Percentiles rank a stretch among this genome's conserved stretches.
These are phyloP conservation scores for Virgularia gustaviana DNA, from an alignment of 92 coral and sea anemone species.

Conservation along the genomic window DNA sequence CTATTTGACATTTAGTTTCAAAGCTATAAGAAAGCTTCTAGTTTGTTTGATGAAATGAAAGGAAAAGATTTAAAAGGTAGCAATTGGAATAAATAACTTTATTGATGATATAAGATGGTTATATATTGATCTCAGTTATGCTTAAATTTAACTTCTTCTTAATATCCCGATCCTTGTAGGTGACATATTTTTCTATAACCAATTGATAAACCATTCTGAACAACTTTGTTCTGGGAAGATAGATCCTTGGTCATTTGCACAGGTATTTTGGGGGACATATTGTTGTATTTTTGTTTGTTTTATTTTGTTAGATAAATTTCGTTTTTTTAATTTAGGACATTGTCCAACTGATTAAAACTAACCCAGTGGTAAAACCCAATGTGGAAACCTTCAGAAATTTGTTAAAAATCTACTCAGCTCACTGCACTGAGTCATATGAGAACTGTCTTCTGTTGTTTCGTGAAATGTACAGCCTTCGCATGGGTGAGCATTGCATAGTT, in stretches of 20 bases:
- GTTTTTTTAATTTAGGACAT: constrained; percentile 37
- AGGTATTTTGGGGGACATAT: constrained; percentile 36
- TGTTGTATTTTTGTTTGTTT: not conserved
- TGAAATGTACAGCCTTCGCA: constrained; percentile 60
- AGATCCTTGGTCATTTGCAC: constrained; percentile 52
- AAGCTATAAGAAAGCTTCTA: constrained; percentile 52
- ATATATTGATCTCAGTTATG: too few species aligned
- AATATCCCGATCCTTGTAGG: constrained; percentile 50
- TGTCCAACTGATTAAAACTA: constrained; percentile 53
- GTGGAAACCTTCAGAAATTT: constrained; percentile 49
- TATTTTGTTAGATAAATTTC: not conserved
- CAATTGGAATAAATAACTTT: too few species aligned
- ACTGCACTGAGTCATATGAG: constrained; percentile 45
- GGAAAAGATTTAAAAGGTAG: constrained; percentile 64
- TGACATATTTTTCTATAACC: constrained; percentile 57
- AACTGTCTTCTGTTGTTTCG: constrained; percentile 51
- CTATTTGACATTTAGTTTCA: constrained; percentile 50
- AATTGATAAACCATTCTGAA: constrained; percentile 48
- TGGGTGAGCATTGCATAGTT: constrained; percentile 49
- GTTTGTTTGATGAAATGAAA: constrained; percentile 68
- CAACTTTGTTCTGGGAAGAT: constrained; percentile 18
- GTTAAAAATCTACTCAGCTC: constrained; percentile 46
- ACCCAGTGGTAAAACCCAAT: constrained; percentile 68
- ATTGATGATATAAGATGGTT: too few species aligned
- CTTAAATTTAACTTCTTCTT: too few species aligned